phyloP scores from a whole-genome alignment of 2,113 vertebrate genomes.

The Bubo scandiacus region DNA sequence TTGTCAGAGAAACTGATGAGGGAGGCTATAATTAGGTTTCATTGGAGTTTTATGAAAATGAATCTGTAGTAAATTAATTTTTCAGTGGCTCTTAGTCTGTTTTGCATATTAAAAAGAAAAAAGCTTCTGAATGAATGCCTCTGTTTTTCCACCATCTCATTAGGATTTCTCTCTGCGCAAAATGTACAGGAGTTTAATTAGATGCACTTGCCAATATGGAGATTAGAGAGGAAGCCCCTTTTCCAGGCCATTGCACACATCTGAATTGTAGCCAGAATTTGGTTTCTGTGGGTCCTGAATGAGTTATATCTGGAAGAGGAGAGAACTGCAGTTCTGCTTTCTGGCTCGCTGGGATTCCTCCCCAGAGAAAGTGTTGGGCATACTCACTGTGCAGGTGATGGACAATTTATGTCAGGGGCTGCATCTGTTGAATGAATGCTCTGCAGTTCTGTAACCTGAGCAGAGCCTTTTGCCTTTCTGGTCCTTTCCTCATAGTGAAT shows the following conservation, averaged over 20 bases:
- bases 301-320: neutral
- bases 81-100: slow-evolving; percentile 37
- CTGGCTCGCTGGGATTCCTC: neutral
- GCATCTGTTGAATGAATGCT: neutral
- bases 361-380: neutral
- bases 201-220: slow-evolving; percentile 10
- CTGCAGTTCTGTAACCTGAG: neutral
- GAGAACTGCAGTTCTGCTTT: neutral
- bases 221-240: slow-evolving; percentile 52
- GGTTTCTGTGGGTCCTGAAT: neutral
- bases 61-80: slow-evolving; percentile 54
- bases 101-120: slow-evolving; percentile 39
- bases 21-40: slow-evolving; percentile 50
- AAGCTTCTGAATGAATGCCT: slow-evolving; percentile 36
- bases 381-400: neutral
- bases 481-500: neutral
- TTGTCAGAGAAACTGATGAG: slow-evolving; percentile 47
- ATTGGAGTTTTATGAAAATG: slow-evolving; percentile 37
- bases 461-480: neutral
- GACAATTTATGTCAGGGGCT: neutral
- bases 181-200: slow-evolving; percentile 29
- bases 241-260: slow-evolving; percentile 13
- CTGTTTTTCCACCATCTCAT: slow-evolving; percentile 27
- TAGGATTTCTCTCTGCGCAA: slow-evolving; percentile 25
- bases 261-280: slow-evolving; percentile 1